Percentiles rank a stretch among this genome's conserved stretches.
Conservation (phyloP, 2,113 vertebrate genomes). For the Lepidothrix coronata region DNA sequence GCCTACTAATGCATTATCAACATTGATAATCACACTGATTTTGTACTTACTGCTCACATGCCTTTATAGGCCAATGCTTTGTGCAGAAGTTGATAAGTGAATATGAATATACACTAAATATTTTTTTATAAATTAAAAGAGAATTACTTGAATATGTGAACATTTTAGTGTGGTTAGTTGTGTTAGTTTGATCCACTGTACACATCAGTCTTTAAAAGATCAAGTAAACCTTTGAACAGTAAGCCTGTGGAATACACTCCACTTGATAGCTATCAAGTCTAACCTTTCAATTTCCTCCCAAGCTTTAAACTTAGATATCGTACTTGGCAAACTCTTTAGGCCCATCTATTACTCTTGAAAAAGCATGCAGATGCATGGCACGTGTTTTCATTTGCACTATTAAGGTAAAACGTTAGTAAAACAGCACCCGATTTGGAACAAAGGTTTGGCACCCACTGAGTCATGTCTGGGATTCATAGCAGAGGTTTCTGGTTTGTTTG, state of each 20-base stretch:
- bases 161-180: not conserved
- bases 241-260: conserved; percentile 26
- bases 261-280: conserved; percentile 4
- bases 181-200: not conserved
- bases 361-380: conserved; percentile 17
- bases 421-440: not conserved
- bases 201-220: not conserved
- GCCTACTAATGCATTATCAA: conserved; percentile 83
- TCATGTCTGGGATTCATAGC: conserved; percentile 3
- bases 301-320: conserved; percentile 56
- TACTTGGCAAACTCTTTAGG: conserved; percentile 47
- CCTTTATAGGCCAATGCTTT: conserved; percentile 70
- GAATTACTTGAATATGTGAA: not conserved
- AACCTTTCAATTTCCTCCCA: conserved; percentile 24
- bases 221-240: conserved; percentile 24
- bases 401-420: conserved; percentile 19
- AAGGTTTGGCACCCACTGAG: conserved; percentile 1
- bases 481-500: not conserved
- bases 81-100: not conserved
- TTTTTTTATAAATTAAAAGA: not conserved
- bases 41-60: conserved; percentile 71
- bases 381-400: conserved; percentile 37
- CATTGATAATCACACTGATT: conserved; percentile 73
- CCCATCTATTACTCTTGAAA: conserved; percentile 35
- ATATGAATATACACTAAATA: not conserved